A percentile compares a stretch with the other conserved stretches of the same genome.
Evolutionary conservation across 2,113 vertebrate species (phyloP).

Genomic region (Anhinga anhinga): DNA sequence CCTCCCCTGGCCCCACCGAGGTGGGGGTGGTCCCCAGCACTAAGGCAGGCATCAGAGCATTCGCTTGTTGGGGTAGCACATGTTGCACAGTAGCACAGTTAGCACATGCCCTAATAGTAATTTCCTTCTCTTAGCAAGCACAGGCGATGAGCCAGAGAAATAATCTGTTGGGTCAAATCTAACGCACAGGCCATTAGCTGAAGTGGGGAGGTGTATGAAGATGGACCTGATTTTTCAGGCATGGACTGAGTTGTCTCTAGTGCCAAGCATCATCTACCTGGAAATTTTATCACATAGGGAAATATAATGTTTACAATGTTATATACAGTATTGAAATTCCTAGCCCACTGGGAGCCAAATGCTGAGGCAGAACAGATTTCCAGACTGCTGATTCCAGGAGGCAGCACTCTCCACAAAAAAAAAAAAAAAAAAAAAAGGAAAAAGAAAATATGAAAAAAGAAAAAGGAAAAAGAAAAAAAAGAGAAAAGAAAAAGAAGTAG

Average conservation of each 20-base stretch:
- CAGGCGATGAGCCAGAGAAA: neutral
- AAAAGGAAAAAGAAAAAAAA: too few relatives aligned
- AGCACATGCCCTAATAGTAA: neutral
- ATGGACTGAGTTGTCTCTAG: neutral
- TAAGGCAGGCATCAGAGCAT: neutral
- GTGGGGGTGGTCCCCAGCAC: neutral
- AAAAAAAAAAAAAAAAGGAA: accelerated
- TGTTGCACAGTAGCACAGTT: too few relatives aligned
- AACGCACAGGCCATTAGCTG: accelerated
- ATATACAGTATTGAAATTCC: neutral
- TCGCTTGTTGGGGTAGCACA: too few relatives aligned
- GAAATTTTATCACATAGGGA: neutral
- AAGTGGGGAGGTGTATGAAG: too few relatives aligned
- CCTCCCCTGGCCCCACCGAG: too few relatives aligned
- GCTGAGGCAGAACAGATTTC: neutral
- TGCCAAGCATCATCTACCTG: neutral
- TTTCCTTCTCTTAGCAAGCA: neutral
- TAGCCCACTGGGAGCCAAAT: neutral
- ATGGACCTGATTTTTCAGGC: neutral
- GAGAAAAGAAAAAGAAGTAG: neutral
- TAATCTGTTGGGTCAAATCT: accelerated
- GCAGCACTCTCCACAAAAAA: neutral
- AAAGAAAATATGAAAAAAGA: accelerated
- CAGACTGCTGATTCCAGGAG: neutral
- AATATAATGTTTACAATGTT: neutral